phyloP scores from a whole-genome alignment of 2,113 vertebrate genomes.

The Rhadina sibilatrix region DNA sequence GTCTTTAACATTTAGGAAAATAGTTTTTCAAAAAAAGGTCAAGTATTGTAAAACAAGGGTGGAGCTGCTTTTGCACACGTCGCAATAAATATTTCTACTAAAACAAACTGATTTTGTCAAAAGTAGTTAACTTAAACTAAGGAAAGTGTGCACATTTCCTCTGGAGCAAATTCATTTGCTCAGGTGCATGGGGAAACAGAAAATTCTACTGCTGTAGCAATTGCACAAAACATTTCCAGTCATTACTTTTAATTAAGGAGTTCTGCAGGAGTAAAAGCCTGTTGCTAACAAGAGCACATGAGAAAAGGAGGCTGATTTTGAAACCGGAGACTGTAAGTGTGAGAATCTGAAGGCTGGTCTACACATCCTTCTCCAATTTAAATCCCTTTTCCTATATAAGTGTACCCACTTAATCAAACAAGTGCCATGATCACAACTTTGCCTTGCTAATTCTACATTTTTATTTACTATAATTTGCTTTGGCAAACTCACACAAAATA shows the following conservation, averaged over 20 bases:
- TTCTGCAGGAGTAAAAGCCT: background rate
- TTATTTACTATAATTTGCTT: background rate
- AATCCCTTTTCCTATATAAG: background rate
- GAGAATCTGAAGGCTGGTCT: background rate
- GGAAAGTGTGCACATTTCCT: background rate
- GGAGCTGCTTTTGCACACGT: background rate
- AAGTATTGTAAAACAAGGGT: background rate
- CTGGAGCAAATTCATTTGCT: background rate
- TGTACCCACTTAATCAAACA: background rate
- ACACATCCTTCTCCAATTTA: background rate
- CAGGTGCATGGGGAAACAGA: background rate
- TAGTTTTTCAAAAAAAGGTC: background rate
- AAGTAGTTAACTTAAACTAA: background rate
- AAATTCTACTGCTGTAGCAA: background rate
- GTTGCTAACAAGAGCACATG: fast-evolving
- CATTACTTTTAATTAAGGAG: background rate
- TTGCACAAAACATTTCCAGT: background rate
- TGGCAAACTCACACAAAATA: background rate
- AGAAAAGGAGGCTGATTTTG: background rate
- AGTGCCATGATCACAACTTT: background rate
- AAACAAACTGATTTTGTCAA: background rate
- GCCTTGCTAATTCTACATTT: background rate
- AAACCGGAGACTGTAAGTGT: background rate
- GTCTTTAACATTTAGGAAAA: background rate
- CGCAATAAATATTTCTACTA: background rate